Evolutionary conservation across 2,888 invertebrate species (phyloP).

Genomic region (Patella depressa): DNA sequence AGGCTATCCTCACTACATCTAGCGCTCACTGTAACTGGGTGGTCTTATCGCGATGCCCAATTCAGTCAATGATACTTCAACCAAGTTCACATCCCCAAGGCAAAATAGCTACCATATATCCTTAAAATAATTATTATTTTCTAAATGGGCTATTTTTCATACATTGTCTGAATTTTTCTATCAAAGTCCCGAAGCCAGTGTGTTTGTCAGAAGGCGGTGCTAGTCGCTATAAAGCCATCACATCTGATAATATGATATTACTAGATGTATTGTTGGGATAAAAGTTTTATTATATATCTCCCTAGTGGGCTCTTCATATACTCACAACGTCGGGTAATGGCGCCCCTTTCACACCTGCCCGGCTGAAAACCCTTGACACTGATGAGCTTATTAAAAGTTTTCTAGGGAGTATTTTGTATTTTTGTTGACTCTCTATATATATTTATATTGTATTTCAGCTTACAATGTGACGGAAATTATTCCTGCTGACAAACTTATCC

Average conservation of each 20-base stretch:
- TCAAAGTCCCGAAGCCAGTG: not conserved
- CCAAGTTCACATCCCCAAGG: constrained; percentile 9
- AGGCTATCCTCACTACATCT: not conserved
- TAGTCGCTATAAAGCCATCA: not conserved
- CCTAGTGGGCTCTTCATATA: not conserved
- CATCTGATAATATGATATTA: not conserved
- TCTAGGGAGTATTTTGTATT: not conserved
- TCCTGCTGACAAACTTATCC: not conserved
- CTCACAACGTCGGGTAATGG: not conserved
- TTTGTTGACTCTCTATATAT: not conserved
- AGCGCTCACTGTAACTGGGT: not conserved
- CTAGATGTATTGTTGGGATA: not conserved
- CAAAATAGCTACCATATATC: not conserved
- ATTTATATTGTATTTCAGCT: not conserved
- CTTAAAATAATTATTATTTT: constrained; percentile 12
- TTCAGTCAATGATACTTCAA: constrained; percentile 10
- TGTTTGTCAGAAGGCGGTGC: constrained; percentile 10
- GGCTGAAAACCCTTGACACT: not conserved
- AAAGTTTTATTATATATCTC: not conserved
- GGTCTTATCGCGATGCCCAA: not conserved
- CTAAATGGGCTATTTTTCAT: not conserved
- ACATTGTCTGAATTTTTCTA: not conserved
- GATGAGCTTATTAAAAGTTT: constrained; percentile 2
- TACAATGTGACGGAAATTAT: constrained; percentile 1
- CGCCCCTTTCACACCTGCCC: constrained; percentile 6